Percentiles rank a stretch among this genome's conserved stretches.
Evolutionary conservation across 64 coral and sea anemone genomes (phyloP).

Genomic region (Catalaphyllia jardinei): DNA sequence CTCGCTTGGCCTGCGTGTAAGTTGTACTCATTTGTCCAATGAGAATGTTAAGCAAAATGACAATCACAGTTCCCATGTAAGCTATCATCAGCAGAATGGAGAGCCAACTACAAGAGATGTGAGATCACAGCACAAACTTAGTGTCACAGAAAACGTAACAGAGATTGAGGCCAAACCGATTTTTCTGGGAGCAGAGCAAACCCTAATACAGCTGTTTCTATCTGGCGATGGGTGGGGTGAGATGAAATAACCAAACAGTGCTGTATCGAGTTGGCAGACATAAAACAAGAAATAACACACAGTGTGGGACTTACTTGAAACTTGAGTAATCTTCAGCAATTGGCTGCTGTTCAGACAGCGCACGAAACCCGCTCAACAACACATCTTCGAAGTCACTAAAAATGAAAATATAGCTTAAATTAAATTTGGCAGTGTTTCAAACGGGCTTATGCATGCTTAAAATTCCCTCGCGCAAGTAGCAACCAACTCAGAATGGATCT

Average conservation of each 20-base stretch:
- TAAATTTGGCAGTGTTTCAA: too few species aligned
- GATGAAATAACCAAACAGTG: too few species aligned
- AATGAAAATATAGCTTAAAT: background rate
- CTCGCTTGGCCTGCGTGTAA: slow-evolving; percentile 70
- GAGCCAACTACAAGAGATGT: slow-evolving; percentile 61
- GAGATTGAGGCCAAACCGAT: too few species aligned
- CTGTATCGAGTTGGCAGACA: background rate
- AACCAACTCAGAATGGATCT: too few species aligned
- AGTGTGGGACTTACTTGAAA: slow-evolving; percentile 71
- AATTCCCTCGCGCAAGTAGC: too few species aligned
- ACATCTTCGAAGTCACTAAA: slow-evolving; percentile 81
- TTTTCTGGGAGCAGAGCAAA: too few species aligned
- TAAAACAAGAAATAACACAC: background rate
- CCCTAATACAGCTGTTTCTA: too few species aligned
- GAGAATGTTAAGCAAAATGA: slow-evolving; percentile 82
- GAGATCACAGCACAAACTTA: background rate
- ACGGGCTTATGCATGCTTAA: too few species aligned
- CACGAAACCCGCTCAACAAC: slow-evolving; percentile 72
- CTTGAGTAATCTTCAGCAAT: slow-evolving; percentile 66
- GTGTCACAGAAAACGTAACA: background rate
- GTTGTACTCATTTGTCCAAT: slow-evolving; percentile 87
- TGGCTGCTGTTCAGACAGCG: slow-evolving; percentile 64
- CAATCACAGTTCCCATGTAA: slow-evolving; percentile 87
- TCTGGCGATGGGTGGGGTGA: too few species aligned
- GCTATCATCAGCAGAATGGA: slow-evolving; percentile 68